Evolutionary conservation across 2,113 vertebrate species (phyloP).

Genomic region (Puntigrus tetrazona): DNA sequence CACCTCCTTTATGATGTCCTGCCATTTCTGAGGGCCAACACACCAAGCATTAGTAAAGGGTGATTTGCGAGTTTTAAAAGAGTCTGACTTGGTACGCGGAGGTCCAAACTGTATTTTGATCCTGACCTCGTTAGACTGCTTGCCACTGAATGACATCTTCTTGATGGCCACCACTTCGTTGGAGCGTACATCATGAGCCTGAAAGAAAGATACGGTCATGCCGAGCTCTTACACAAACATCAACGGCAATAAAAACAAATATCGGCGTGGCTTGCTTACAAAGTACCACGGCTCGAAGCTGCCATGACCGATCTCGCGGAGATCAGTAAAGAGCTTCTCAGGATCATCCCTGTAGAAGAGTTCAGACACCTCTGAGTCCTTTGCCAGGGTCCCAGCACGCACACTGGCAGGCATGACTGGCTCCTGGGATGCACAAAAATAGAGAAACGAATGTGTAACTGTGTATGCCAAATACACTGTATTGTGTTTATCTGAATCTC

Average conservation of each 20-base stretch:
- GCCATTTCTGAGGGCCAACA: slow-evolving; percentile 75
- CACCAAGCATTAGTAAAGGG: neutral
- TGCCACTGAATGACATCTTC: slow-evolving; percentile 93
- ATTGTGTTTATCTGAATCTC: neutral
- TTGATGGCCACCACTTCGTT: slow-evolving; percentile 93
- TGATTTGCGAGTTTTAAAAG: neutral
- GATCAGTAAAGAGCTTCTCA: slow-evolving; percentile 87
- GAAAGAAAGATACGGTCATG: slow-evolving; percentile 41
- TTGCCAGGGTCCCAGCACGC: slow-evolving; percentile 86
- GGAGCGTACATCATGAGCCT: slow-evolving; percentile 86
- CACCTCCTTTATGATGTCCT: slow-evolving; percentile 83
- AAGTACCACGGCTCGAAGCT: slow-evolving; percentile 90
- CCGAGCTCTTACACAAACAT: neutral
- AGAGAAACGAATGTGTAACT: neutral
- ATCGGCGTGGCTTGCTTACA: slow-evolving; percentile 67
- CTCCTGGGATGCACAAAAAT: slow-evolving; percentile 60
- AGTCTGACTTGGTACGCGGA: neutral
- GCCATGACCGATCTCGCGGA: slow-evolving; percentile 89
- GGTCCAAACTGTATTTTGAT: neutral
- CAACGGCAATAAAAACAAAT: neutral
- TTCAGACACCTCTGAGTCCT: slow-evolving; percentile 89
- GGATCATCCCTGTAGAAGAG: slow-evolving; percentile 92
- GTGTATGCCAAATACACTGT: neutral
- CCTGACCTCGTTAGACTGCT: slow-evolving; percentile 88
- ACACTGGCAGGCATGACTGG: slow-evolving; percentile 89